Percentiles rank a stretch among this genome's conserved stretches.
Conservation (phyloP, 2,888 invertebrate species). For the Cryptocephalus moraei region DNA sequence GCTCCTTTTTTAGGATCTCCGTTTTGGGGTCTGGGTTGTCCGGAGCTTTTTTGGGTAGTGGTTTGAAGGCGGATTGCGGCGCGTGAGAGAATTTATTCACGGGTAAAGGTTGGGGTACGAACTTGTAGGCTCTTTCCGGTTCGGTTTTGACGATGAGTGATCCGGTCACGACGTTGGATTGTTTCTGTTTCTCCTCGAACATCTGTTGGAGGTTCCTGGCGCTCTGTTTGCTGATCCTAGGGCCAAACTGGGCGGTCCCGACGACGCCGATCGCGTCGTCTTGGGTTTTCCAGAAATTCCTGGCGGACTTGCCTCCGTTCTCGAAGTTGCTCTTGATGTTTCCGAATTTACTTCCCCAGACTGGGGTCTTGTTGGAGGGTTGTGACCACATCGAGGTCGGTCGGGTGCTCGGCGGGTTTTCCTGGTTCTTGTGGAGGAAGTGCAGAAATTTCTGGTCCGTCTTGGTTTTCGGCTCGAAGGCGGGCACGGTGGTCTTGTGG, state of each 20-base stretch:
- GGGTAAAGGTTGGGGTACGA: slow-evolving; percentile 47
- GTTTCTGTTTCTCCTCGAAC: slow-evolving; percentile 35
- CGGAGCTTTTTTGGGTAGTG: slow-evolving; percentile 38
- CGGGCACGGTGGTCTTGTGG: slow-evolving; percentile 40
- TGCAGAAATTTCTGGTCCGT: slow-evolving; percentile 78
- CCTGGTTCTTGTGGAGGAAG: slow-evolving; percentile 66
- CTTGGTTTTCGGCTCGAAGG: slow-evolving; percentile 72
- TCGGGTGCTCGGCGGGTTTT: slow-evolving; percentile 28
- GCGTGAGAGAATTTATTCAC: slow-evolving; percentile 69
- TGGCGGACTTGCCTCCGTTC: slow-evolving; percentile 42
- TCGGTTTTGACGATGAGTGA: slow-evolving; percentile 31
- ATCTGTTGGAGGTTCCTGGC: slow-evolving; percentile 33
- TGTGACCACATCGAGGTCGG: slow-evolving; percentile 24
- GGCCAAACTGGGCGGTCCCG: slow-evolving; percentile 28
- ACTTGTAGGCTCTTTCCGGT: slow-evolving; percentile 35
- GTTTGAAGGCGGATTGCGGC: slow-evolving; percentile 66
- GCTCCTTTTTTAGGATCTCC: slow-evolving; percentile 22
- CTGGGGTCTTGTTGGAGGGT: slow-evolving; percentile 26
- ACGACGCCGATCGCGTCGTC: slow-evolving; percentile 39
- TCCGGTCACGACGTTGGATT: slow-evolving; percentile 34
- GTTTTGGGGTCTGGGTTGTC: slow-evolving; percentile 11
- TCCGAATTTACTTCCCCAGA: slow-evolving; percentile 77
- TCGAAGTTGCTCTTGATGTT: slow-evolving; percentile 78
- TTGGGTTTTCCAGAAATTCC: slow-evolving; percentile 53
- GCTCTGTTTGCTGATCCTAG: slow-evolving; percentile 33